phyloP scores from a whole-genome alignment of 2,113 vertebrate species.

The Epinephelus cyanopodus region DNA sequence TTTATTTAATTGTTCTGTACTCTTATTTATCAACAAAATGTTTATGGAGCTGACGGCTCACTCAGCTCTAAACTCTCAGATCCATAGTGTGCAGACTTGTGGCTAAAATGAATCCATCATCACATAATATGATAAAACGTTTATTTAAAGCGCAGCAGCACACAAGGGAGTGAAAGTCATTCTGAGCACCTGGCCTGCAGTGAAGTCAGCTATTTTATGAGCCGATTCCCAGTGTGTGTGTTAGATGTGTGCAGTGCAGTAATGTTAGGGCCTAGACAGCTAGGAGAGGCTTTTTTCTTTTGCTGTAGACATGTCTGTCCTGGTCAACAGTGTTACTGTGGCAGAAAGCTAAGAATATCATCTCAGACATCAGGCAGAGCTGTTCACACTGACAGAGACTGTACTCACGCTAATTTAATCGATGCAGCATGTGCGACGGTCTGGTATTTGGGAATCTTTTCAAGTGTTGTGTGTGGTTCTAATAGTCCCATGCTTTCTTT shows the following conservation, averaged over 20 bases:
- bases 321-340: slow-evolving; percentile 29
- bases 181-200: not conserved
- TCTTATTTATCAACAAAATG: slow-evolving; percentile 13
- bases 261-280: not conserved
- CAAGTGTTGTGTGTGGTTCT: not conserved
- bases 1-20: slow-evolving; percentile 18
- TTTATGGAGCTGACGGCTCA: not conserved
- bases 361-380: slow-evolving; percentile 4
- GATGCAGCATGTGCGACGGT: not conserved
- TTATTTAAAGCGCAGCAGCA: slow-evolving; percentile 3
- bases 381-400: slow-evolving; percentile 16
- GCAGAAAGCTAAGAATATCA: slow-evolving; percentile 38
- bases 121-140: not conserved
- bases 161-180: not conserved
- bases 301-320: not conserved
- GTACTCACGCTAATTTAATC: slow-evolving; percentile 7
- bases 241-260: not conserved
- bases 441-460: not conserved
- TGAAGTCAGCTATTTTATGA: not conserved
- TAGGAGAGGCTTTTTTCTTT: not conserved
- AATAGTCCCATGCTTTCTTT: not conserved
- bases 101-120: slow-evolving; percentile 6
- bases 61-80: not conserved
- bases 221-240: not conserved
- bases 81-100: not conserved